Conservation (phyloP, 2,888 invertebrate genomes). For the Epiblema foenella region DNA sequence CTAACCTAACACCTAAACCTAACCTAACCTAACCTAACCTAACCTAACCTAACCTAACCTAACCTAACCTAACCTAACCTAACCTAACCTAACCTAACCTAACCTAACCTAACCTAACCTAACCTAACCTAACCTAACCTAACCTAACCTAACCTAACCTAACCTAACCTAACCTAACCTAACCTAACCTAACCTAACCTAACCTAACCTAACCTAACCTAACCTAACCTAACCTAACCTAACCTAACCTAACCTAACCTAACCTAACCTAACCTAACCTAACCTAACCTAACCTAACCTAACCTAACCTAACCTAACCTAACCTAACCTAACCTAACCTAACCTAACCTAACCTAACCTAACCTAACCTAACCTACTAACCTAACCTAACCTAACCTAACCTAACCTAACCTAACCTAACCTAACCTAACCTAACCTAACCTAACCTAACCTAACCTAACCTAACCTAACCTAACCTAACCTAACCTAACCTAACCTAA, state of each 20-base stretch:
- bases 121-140: slow-evolving; percentile 11
- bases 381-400: slow-evolving; percentile 21
- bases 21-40: slow-evolving; percentile 11
- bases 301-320: slow-evolving; percentile 21
- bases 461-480: slow-evolving; percentile 20
- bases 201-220: slow-evolving; percentile 11
- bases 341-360: slow-evolving; percentile 21
- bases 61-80: slow-evolving; percentile 11
- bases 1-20: slow-evolving; percentile 11
- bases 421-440: slow-evolving; percentile 21
- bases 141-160: slow-evolving; percentile 7
- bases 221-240: slow-evolving; percentile 11
- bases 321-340: slow-evolving; percentile 21
- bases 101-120: slow-evolving; percentile 11
- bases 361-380: no score
- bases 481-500: slow-evolving; percentile 21
- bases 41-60: slow-evolving; percentile 11
- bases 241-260: slow-evolving; percentile 16
- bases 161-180: slow-evolving; percentile 11
- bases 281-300: slow-evolving; percentile 21
- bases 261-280: slow-evolving; percentile 21
- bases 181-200: slow-evolving; percentile 11
- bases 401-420: slow-evolving; percentile 21
- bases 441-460: slow-evolving; percentile 16
- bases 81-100: slow-evolving; percentile 11